phyloP scores from a whole-genome alignment of 2,797 vertebrate species.

The Pelochelys cantorii region DNA sequence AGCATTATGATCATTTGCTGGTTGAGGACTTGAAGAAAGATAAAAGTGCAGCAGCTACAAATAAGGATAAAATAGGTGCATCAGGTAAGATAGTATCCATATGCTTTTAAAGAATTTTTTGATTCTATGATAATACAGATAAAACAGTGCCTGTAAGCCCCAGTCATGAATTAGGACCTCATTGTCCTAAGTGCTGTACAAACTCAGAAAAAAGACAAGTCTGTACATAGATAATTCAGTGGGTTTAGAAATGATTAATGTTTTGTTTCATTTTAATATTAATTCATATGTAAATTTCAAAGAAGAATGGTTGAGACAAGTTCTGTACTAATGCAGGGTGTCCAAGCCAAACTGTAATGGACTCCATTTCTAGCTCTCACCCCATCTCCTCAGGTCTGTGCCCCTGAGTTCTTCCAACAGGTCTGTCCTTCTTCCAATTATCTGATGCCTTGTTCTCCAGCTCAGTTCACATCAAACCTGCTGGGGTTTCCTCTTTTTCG shows the following conservation, averaged over 20 bases:
- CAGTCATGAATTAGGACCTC: not conserved
- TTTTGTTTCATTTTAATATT: not conserved
- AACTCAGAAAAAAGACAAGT: not conserved
- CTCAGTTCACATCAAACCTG: not conserved
- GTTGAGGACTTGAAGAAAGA: slow-evolving; percentile 82
- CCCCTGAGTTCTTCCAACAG: not conserved
- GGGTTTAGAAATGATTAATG: not conserved
- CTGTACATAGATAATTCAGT: not conserved
- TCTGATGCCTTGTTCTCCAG: not conserved
- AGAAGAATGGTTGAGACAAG: not conserved
- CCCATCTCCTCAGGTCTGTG: not conserved
- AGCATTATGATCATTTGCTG: slow-evolving; percentile 88
- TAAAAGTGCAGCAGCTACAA: slow-evolving; percentile 70
- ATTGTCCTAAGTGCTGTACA: not conserved
- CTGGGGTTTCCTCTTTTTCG: not conserved
- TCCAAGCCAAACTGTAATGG: not conserved
- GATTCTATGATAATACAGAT: not conserved
- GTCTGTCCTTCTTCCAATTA: too few relatives aligned
- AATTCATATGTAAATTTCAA: not conserved
- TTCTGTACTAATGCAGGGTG: too few relatives aligned
- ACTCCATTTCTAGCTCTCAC: not conserved
- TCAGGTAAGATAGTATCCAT: slow-evolving; percentile 75
- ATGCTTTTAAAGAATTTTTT: not conserved
- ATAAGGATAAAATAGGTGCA: slow-evolving; percentile 78
- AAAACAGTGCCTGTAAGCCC: not conserved